Evolutionary conservation across 2,113 vertebrate genomes (phyloP).

Genomic region (Gambusia affinis): DNA sequence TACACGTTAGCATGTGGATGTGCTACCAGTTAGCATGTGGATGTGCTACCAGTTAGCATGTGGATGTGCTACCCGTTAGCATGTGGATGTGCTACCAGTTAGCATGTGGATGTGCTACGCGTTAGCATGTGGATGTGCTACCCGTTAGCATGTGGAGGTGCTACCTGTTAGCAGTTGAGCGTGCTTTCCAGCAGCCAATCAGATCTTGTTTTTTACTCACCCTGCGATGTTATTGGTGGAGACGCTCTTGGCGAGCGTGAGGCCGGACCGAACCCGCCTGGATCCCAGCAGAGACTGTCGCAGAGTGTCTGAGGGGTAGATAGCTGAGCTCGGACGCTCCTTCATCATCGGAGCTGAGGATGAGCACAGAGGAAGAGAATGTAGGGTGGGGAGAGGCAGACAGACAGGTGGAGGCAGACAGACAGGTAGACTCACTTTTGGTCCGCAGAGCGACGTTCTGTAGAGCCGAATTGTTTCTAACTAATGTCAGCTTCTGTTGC

Average conservation of each 20-base stretch:
- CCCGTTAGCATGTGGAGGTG: too few relatives aligned
- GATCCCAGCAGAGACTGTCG: constrained; percentile 90
- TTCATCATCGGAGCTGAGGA: constrained; percentile 80
- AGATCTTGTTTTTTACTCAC: constrained; percentile 69
- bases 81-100: too few relatives aligned
- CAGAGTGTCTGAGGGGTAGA: constrained; percentile 92
- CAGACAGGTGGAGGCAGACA: background rate
- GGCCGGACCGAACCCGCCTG: constrained; percentile 84
- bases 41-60: too few relatives aligned
- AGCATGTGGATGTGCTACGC: too few relatives aligned
- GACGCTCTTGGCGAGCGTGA: constrained; percentile 93
- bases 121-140: too few relatives aligned
- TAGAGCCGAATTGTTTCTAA: constrained; percentile 88
- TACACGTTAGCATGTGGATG: too few relatives aligned
- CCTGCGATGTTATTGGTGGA: constrained; percentile 96
- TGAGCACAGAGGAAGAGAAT: background rate
- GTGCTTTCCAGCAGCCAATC: background rate
- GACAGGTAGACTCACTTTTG: constrained; percentile 84
- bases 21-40: too few relatives aligned
- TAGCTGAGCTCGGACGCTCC: constrained; percentile 92
- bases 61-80: too few relatives aligned
- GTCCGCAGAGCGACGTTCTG: constrained; percentile 89
- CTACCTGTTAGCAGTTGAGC: background rate
- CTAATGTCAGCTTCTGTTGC: constrained; percentile 91
- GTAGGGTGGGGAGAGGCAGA: background rate